A percentile compares a stretch with the other conserved stretches of the same genome.
Evolutionary conservation across 2,113 vertebrate genomes (phyloP).

Genomic region (Coptodon bakossiorum): DNA sequence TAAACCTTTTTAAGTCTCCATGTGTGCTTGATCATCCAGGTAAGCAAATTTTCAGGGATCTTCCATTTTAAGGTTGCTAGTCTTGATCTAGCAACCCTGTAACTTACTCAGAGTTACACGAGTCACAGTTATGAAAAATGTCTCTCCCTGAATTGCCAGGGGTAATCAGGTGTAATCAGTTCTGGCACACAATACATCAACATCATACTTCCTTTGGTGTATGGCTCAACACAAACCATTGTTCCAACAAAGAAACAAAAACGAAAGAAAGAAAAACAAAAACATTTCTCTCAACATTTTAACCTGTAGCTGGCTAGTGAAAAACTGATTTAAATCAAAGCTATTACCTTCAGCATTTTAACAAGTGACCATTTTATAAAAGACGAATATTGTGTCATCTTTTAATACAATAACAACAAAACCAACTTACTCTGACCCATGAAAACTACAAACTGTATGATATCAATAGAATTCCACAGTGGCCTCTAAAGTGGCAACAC

Average conservation of each 20-base stretch:
- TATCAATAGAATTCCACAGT: background rate
- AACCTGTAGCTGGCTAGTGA: background rate
- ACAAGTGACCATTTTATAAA: background rate
- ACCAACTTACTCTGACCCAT: background rate
- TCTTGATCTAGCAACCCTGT: background rate
- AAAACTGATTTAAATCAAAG: background rate
- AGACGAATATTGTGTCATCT: rapidly evolving
- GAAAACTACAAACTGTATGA: background rate
- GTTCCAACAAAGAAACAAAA: background rate
- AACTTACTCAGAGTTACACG: background rate
- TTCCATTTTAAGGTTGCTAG: background rate
- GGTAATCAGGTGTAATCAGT: background rate
- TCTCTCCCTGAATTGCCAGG: background rate
- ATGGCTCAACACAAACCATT: background rate
- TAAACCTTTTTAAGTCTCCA: background rate
- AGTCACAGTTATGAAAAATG: background rate
- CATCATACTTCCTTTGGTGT: background rate
- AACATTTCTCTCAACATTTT: background rate
- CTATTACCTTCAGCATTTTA: background rate
- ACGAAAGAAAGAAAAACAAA: background rate
- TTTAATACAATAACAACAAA: background rate
- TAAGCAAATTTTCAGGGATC: background rate
- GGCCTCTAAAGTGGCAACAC: background rate
- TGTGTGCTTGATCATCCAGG: background rate
- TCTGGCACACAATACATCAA: background rate